Evolutionary conservation across 2,797 vertebrate species (phyloP).

Genomic region (Yasuhikotakia modesta): DNA sequence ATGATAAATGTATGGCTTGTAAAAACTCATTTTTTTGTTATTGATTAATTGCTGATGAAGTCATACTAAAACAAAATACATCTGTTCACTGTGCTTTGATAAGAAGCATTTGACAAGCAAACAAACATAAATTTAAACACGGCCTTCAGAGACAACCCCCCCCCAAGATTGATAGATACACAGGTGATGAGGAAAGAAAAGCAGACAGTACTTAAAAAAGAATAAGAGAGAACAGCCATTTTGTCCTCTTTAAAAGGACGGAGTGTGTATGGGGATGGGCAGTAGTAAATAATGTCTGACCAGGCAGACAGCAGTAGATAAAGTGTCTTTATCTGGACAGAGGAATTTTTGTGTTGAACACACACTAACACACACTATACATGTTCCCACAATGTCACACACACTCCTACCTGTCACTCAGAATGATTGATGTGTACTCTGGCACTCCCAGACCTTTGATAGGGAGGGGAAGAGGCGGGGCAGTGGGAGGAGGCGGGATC

Average conservation of each 20-base stretch:
- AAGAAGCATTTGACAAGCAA: background rate
- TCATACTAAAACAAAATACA: conserved; percentile 7
- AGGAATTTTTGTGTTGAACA: conserved; percentile 56
- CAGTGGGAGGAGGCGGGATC: conserved; percentile 17
- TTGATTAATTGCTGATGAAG: no score
- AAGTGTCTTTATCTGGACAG: conserved; percentile 56
- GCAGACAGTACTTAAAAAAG: conserved; percentile 21
- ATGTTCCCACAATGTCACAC: conserved; percentile 58
- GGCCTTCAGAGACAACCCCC: background rate
- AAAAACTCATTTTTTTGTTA: no score
- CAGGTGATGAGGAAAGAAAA: conserved; percentile 12
- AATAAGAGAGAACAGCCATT: conserved; percentile 18
- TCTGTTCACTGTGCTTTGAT: background rate
- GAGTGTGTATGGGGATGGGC: conserved; percentile 48
- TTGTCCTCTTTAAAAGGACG: conserved; percentile 27
- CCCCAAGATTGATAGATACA: background rate
- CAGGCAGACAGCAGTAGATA: conserved; percentile 55
- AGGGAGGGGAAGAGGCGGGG: conserved; percentile 34
- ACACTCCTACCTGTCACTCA: conserved; percentile 59
- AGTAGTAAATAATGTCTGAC: conserved; percentile 51
- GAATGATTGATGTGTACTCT: conserved; percentile 50
- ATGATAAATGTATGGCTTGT: no score
- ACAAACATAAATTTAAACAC: background rate
- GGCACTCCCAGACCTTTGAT: conserved; percentile 54
- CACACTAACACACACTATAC: conserved; percentile 33